Evolutionary conservation across 2,888 invertebrate species (phyloP).

Genomic region (Ectemnius cavifrons): DNA sequence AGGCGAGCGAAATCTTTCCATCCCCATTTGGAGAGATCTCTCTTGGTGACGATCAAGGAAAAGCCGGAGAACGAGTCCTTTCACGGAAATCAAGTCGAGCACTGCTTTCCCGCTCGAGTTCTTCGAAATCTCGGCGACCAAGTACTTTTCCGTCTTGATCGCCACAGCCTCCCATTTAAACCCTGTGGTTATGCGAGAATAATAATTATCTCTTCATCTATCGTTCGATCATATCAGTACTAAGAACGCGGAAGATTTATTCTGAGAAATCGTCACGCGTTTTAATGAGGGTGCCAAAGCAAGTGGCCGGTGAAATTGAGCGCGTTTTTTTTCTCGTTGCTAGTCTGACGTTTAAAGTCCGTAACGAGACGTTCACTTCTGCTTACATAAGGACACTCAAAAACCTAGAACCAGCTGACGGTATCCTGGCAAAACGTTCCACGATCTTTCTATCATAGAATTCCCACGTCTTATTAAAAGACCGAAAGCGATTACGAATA

Average conservation of each 20-base stretch:
- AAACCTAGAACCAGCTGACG: too few relatives aligned
- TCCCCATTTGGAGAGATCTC: conserved; percentile 36
- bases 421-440: too few relatives aligned
- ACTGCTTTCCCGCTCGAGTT: conserved; percentile 14
- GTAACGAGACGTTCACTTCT: conserved; percentile 3
- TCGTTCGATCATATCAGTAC: not conserved
- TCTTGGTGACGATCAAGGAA: conserved; percentile 11
- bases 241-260: conserved; percentile 32
- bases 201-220: too few relatives aligned
- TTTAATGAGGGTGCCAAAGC: not conserved
- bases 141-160: not conserved
- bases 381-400: not conserved
- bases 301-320: conserved; percentile 9
- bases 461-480: too few relatives aligned
- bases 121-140: not conserved
- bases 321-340: conserved; percentile 13
- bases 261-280: conserved; percentile 23
- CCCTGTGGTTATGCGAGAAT: conserved; percentile 16
- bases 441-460: too few relatives aligned
- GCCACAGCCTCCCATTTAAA: conserved; percentile 10
- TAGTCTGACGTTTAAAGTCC: not conserved
- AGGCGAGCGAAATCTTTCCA: conserved; percentile 30
- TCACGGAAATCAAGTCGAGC: conserved; percentile 6
- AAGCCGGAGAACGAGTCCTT: conserved; percentile 9
- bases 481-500: too few relatives aligned